Conservation (phyloP, 2,113 vertebrate species). For the Scatophagus argus region DNA sequence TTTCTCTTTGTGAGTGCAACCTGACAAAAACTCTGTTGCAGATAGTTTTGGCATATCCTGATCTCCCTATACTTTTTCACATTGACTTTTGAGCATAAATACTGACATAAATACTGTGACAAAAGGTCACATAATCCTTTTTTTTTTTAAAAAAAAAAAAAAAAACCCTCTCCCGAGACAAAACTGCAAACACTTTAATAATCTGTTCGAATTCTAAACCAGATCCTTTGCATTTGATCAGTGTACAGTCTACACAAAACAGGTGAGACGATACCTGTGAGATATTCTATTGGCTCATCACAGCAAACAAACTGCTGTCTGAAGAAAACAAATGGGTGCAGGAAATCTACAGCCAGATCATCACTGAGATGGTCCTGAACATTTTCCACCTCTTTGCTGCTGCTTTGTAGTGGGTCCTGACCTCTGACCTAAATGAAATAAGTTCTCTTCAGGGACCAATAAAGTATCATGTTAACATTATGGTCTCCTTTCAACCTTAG, state of each 20-base stretch:
- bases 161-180: not conserved
- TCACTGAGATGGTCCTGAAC: conserved; percentile 2
- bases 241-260: not conserved
- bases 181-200: not conserved
- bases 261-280: no score
- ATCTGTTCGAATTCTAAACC: not conserved
- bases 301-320: not conserved
- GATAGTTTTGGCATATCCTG: not conserved
- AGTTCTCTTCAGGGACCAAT: conserved; percentile 35
- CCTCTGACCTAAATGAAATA: conserved; percentile 16
- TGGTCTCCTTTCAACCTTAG: not conserved
- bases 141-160: no score
- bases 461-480: conserved; percentile 42
- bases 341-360: not conserved
- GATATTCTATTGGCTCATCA: no score
- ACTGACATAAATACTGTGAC: no score
- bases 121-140: not conserved
- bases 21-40: conserved; percentile 17
- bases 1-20: conserved; percentile 13
- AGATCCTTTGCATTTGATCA: not conserved
- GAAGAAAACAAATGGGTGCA: not conserved
- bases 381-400: conserved; percentile 30
- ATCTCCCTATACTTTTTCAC: not conserved
- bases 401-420: conserved; percentile 51
- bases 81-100: not conserved